Conservation (phyloP, 2,797 vertebrate species). For the Yasuhikotakia modesta region DNA sequence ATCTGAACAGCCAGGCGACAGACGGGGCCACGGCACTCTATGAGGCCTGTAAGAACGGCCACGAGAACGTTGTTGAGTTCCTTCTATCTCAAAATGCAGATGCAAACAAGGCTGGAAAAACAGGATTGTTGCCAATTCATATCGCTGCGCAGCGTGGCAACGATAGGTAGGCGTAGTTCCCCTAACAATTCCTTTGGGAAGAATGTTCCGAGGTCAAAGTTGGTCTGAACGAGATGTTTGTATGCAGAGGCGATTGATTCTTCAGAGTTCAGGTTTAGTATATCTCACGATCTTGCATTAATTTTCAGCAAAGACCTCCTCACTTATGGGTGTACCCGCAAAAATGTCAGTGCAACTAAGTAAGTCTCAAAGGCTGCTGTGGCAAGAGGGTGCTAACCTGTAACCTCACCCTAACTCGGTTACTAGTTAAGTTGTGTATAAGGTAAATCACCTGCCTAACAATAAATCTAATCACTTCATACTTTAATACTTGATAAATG, state of each 20-base stretch:
- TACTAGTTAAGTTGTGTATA: constrained; percentile 6
- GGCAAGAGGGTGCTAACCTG: constrained; percentile 30
- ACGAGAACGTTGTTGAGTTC: constrained; percentile 79
- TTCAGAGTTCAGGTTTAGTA: constrained; percentile 25
- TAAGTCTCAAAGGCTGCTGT: constrained; percentile 55
- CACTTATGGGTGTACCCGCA: constrained; percentile 29
- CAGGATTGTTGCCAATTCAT: constrained; percentile 87
- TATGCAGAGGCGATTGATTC: constrained; percentile 13
- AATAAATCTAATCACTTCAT: constrained; percentile 20
- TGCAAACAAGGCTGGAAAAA: constrained; percentile 87
- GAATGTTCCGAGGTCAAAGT: not conserved
- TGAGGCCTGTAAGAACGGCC: constrained; percentile 91
- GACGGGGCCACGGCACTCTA: constrained; percentile 89
- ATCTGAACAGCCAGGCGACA: constrained; percentile 88
- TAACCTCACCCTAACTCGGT: constrained; percentile 31
- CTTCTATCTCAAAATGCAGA: constrained; percentile 89
- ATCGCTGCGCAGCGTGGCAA: constrained; percentile 85
- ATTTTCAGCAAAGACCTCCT: constrained; percentile 51
- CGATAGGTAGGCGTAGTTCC: constrained; percentile 75
- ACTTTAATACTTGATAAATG: constrained; percentile 13
- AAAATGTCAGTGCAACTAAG: constrained; percentile 50
- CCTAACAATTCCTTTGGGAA: not conserved
- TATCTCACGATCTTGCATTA: constrained; percentile 52
- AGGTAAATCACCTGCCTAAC: constrained; percentile 31
- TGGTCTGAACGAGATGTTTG: not conserved